Conservation (phyloP, 1,140 invertebrate species). For the Cydia strobilella region DNA sequence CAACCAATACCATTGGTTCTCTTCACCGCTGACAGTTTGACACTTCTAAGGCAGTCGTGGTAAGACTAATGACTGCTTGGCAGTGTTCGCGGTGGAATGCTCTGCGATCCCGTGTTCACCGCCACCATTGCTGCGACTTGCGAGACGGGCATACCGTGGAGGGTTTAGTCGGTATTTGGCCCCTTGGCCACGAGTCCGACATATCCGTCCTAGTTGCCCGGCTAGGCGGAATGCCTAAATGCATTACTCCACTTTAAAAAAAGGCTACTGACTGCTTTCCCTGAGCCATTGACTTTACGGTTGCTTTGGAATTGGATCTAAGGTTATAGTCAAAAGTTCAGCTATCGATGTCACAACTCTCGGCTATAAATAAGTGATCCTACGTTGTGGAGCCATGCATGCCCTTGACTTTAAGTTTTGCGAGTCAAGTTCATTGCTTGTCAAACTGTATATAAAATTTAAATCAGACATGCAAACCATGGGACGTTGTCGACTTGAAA, state of each 20-base stretch:
- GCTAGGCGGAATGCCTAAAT: no score
- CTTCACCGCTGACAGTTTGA: no score
- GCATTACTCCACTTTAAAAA: no score
- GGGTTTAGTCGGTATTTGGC: no score
- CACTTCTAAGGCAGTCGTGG: no score
- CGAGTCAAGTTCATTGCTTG: not conserved
- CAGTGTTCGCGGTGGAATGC: no score
- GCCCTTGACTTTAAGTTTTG: not conserved
- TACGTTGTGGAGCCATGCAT: not conserved
- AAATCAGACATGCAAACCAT: not conserved
- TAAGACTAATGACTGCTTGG: not conserved
- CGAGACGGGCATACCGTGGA: no score
- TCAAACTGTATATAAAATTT: not conserved
- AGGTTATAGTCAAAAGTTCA: not conserved
- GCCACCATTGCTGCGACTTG: no score
- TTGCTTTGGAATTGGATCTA: not conserved
- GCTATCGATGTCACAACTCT: not conserved
- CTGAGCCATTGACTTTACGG: not conserved
- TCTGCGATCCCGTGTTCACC: no score
- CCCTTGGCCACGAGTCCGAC: no score
- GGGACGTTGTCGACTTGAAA: constrained; percentile 4
- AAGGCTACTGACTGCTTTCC: not conserved
- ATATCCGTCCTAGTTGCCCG: no score
- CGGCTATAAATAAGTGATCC: constrained; percentile 2
- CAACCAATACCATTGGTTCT: no score